Conservation (phyloP, 1,140 invertebrate genomes). For the Drosophila auraria region DNA sequence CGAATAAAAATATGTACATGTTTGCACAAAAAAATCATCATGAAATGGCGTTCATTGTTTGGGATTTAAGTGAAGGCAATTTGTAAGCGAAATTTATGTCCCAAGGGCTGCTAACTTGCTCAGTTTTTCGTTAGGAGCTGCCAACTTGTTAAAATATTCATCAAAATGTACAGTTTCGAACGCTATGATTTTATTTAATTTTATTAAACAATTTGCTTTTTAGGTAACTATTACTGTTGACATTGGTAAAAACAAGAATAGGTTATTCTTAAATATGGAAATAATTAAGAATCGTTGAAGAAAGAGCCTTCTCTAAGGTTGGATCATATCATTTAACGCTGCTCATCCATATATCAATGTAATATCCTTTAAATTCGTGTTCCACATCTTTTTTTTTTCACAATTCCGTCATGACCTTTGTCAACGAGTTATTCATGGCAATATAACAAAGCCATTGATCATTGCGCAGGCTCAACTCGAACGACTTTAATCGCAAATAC, state of each 20-base stretch:
- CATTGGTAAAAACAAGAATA: no score
- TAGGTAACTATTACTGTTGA: neutral
- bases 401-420: conserved; percentile 21
- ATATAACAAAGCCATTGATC: conserved; percentile 60
- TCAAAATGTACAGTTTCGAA: neutral
- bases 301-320: neutral
- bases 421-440: conserved; percentile 45
- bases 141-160: neutral
- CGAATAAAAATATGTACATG: conserved; percentile 21
- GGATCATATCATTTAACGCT: neutral
- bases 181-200: no score
- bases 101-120: neutral
- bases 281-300: no score
- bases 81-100: conserved; percentile 6
- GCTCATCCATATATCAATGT: conserved; percentile 12
- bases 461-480: conserved; percentile 36
- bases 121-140: neutral
- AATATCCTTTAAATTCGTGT: neutral
- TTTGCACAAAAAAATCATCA: conserved; percentile 6
- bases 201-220: neutral
- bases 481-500: conserved; percentile 53
- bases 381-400: neutral
- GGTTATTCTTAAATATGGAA: no score
- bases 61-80: conserved; percentile 13
- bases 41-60: conserved; percentile 21